phyloP scores from a whole-genome alignment of 2,113 vertebrate genomes.

The Solea senegalensis region DNA sequence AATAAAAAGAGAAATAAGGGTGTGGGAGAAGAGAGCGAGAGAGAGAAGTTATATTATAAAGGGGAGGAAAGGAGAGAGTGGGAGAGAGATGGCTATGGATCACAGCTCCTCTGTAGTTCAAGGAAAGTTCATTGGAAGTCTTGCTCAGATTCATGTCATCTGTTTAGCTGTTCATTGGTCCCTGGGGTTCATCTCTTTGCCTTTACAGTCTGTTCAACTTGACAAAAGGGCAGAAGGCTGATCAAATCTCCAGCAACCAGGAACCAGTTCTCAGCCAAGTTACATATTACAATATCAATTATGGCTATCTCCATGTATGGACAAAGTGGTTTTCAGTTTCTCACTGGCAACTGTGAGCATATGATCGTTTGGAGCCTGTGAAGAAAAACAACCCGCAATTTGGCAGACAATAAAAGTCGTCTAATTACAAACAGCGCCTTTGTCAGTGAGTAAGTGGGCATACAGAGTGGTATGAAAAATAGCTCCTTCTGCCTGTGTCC shows the following conservation, averaged over 20 bases:
- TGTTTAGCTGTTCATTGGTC: constrained; percentile 73
- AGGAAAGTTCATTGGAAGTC: constrained; percentile 75
- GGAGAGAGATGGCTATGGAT: constrained; percentile 59
- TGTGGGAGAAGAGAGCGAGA: constrained; percentile 6
- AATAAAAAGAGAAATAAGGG: constrained; percentile 29
- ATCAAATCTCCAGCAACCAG: constrained; percentile 68
- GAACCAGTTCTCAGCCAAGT: constrained; percentile 60
- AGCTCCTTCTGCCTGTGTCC: constrained; percentile 65
- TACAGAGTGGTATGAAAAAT: constrained; percentile 54
- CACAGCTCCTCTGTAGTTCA: constrained; percentile 69
- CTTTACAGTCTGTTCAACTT: constrained; percentile 68
- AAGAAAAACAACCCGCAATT: constrained; percentile 62
- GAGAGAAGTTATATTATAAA: constrained; percentile 19
- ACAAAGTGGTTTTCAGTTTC: constrained; percentile 40
- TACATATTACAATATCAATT: constrained; percentile 63
- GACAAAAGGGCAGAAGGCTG: constrained; percentile 68
- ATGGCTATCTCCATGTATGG: constrained; percentile 47
- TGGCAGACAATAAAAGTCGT: constrained; percentile 65
- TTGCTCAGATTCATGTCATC: constrained; percentile 68
- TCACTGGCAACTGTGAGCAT: constrained; percentile 42
- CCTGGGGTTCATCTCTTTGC: constrained; percentile 52
- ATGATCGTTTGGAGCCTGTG: constrained; percentile 51
- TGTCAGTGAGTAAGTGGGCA: constrained; percentile 58
- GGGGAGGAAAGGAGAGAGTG: constrained; percentile 6
- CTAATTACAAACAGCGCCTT: constrained; percentile 63